Evolutionary conservation across 2,113 vertebrate genomes (phyloP).

Genomic region (Pycnonotus jocosus): DNA sequence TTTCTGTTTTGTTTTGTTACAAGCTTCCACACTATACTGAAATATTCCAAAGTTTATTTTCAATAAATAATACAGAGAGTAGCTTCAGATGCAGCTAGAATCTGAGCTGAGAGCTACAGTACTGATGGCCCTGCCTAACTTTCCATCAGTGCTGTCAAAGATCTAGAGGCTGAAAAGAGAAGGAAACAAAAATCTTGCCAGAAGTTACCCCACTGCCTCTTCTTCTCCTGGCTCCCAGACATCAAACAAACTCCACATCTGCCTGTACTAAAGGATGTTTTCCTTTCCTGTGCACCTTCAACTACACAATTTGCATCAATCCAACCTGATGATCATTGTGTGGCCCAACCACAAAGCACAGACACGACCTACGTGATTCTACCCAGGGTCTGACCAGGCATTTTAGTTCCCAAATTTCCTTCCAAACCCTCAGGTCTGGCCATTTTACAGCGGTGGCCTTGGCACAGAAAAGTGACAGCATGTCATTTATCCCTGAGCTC

Average conservation of each 20-base stretch:
- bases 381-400: neutral
- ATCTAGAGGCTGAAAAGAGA: neutral
- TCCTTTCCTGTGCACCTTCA: neutral
- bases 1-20: neutral
- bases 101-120: neutral
- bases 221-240: neutral
- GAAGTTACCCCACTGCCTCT: neutral
- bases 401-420: neutral
- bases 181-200: neutral
- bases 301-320: neutral
- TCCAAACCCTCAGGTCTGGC: neutral
- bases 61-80: neutral
- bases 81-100: neutral
- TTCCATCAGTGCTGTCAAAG: neutral
- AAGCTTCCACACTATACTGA: neutral
- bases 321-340: neutral
- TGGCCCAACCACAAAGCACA: neutral
- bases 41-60: neutral
- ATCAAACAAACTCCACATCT: neutral
- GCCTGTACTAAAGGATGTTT: neutral
- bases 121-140: neutral
- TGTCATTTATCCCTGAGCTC: neutral
- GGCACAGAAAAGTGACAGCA: neutral
- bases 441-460: neutral
- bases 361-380: rapidly evolving